A percentile compares a stretch with the other conserved stretches of the same genome.
phyloP scores from a whole-genome alignment of 2,113 vertebrate genomes.

The Oryzias melastigma region DNA sequence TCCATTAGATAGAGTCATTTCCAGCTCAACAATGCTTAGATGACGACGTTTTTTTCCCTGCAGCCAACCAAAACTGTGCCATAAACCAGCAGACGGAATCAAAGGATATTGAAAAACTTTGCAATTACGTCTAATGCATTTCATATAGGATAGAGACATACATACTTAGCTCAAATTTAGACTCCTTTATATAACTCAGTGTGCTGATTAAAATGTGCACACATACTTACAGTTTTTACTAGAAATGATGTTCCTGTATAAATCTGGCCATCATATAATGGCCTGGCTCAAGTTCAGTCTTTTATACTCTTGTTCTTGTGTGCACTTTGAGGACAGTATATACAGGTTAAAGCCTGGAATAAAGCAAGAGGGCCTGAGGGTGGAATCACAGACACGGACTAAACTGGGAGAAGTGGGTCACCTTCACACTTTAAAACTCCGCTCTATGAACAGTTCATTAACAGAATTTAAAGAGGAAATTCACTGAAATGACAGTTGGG shows the following conservation, averaged over 20 bases:
- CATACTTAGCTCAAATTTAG: too few species aligned
- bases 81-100: too few species aligned
- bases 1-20: too few species aligned
- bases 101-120: too few species aligned
- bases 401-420: slow-evolving; percentile 77
- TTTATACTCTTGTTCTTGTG: slow-evolving; percentile 19
- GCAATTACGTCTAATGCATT: too few species aligned
- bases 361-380: slow-evolving; percentile 59
- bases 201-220: too few species aligned
- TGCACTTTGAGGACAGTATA: slow-evolving; percentile 42
- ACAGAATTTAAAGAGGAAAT: slow-evolving; percentile 32
- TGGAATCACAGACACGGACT: slow-evolving; percentile 62
- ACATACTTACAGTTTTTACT: too few species aligned
- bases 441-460: slow-evolving; percentile 52
- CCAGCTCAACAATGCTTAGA: too few species aligned
- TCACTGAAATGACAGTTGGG: not conserved
- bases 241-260: not conserved
- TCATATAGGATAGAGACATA: too few species aligned
- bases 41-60: too few species aligned
- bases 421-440: slow-evolving; percentile 61
- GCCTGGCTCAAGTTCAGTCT: not conserved
- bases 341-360: slow-evolving; percentile 63
- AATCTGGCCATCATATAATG: not conserved
- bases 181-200: too few species aligned
- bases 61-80: too few species aligned